Evolutionary conservation across 2,888 invertebrate species (phyloP).

Genomic region (Lasioglossum villosulum): DNA sequence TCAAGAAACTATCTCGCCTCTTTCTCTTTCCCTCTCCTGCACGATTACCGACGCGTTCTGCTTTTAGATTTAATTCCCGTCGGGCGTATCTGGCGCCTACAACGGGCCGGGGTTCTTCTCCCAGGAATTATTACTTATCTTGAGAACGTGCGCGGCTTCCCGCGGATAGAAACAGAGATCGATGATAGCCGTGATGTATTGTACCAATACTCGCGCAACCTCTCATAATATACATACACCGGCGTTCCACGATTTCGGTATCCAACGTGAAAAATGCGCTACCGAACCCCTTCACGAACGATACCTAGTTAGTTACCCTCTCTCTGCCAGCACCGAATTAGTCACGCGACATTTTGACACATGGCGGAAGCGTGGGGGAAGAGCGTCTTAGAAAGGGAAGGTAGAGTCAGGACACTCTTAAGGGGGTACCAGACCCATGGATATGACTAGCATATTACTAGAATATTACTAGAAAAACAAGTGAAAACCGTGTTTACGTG

Average conservation of each 20-base stretch:
- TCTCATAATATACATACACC: background rate
- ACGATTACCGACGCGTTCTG: slow-evolving; percentile 17
- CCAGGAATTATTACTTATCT: background rate
- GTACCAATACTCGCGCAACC: background rate
- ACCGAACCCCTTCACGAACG: background rate
- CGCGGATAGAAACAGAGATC: slow-evolving; percentile 13
- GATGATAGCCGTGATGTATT: slow-evolving; percentile 10
- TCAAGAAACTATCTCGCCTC: background rate
- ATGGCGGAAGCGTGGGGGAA: too few species aligned
- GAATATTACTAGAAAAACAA: too few species aligned
- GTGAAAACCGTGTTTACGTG: too few species aligned
- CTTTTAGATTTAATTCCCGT: slow-evolving; percentile 12
- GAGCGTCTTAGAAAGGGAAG: too few species aligned
- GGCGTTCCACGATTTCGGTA: background rate
- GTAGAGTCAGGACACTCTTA: background rate
- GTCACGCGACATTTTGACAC: too few species aligned
- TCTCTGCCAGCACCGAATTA: too few species aligned
- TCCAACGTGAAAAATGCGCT: background rate
- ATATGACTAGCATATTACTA: too few species aligned
- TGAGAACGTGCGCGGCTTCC: background rate
- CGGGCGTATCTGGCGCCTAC: background rate
- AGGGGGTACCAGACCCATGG: too few species aligned
- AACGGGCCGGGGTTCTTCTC: background rate
- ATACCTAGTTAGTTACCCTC: background rate
- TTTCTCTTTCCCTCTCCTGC: background rate